Evolutionary conservation across 2,113 vertebrate species (phyloP), one percentile per base, ranked within the genome.

Genomic region (Phalacrocorax brasilianus): DNA sequence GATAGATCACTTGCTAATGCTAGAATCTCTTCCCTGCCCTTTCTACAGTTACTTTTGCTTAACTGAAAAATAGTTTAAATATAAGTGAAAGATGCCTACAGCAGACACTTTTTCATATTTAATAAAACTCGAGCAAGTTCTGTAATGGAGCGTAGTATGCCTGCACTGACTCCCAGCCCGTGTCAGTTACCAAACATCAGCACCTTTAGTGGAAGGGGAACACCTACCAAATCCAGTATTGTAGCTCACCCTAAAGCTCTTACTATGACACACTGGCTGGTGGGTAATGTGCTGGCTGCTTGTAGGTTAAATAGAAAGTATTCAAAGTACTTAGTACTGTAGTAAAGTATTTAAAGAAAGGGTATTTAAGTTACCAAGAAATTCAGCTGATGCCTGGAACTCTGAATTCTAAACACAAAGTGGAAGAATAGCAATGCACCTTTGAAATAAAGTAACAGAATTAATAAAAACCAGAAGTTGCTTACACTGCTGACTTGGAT

Each of bases 401-500:
- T 70, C 58, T 19, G 8, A 86, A 89, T 52, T 88, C 28, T n/a
- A 47, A 76, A 52, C 65, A 76, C 44, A 53, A 72, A 93, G 45
- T 42, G 77, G 20, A 92, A 49, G 20, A 92, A 40, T 8, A 73
- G 53, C 53, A 87, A 78, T 8, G 50, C 8, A 58, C 7, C n/a
- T 77, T 58, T 76, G 50, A 91, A 95, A 82, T 45, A 35, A 44
- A 44, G 47, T 16, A 65, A 85, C 6, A 85, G 55, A 93, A 92
- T 20, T 4, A 35, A 65, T 74, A n/a, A 86, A 55, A 92, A 73
- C 32, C 6, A 30, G 6, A 85, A 66, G n/a, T 42, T 87, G 87
- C 99, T 99, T 98, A 99, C 99, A 99, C 97, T 99, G 99, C 94
- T 99, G 99, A 97, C 99, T 99, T 94, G 99, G 99, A 97, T 99